These are phyloP conservation scores for Oreochromis tanganicae DNA, from an alignment of 2,113 vertebrate genomes.

Conservation along the genomic window DNA sequence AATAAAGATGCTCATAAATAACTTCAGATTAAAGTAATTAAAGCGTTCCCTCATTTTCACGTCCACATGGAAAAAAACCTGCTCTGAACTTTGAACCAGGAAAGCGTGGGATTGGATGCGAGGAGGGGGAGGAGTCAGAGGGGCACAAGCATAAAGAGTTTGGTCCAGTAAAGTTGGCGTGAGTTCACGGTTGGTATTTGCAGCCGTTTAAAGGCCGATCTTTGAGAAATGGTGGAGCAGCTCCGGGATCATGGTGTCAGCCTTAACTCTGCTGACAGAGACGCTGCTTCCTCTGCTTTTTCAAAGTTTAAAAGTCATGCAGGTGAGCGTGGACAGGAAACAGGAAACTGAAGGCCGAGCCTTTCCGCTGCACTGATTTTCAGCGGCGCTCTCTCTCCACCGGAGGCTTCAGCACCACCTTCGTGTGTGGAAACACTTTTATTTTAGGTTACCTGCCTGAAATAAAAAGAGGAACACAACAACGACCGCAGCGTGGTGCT, in stretches of 20 bases:
- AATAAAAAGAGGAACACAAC: not conserved
- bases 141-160: not conserved
- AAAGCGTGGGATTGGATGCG: not conserved
- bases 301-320: not conserved
- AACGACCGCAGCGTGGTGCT: not conserved
- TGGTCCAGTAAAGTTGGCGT: fast-evolving
- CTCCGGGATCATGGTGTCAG: not conserved
- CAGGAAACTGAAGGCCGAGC: fast-evolving
- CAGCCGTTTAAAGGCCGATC: not conserved
- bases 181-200: not conserved
- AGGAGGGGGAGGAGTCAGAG: not conserved
- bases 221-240: not conserved
- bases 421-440: not conserved
- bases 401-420: not conserved
- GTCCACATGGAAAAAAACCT: fast-evolving
- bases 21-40: not conserved
- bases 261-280: not conserved
- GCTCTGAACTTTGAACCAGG: not conserved
- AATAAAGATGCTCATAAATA: not conserved
- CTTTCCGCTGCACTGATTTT: not conserved
- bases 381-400: not conserved
- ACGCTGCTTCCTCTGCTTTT: not conserved
- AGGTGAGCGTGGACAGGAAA: not conserved
- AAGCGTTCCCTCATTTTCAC: not conserved
- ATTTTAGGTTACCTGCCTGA: not conserved